Base-by-base conservation (phyloP, 2,113 vertebrate genomes). In the Cranoglanis bouderius region DNA sequence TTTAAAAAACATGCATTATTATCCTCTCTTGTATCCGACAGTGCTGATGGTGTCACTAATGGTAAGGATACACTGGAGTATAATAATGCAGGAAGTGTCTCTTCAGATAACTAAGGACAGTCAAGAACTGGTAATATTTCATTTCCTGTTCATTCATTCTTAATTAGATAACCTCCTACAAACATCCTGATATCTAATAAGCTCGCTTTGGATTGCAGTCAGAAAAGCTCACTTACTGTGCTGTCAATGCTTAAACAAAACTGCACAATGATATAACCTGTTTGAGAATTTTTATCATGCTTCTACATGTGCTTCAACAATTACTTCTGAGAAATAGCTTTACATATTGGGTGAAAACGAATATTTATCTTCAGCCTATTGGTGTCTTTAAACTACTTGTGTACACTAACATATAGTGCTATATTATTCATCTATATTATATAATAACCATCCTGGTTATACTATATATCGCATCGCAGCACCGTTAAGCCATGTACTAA, bases 121-220 rank as follows among this genome's bases (percentile, higher is more conserved):
- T n/a, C n/a, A 29, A 83, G 40, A 49, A 19, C 6, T 85, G 29
- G 3, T 51, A 43, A 51, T 72, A 13, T 55, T 51, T 38, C 7
- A 53, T 85, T 72, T 72, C 65, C 84, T 85, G 63, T 85, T 74
- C 38, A 21, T 72, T 55, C 46, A 74, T 49, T 21, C 10, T 70
- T 67, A 85, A 59, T 26, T 82, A 82, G 4, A 38, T 35, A 38
- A 38, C 43, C 13, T 51, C 10, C 13, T 80, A 51, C 26, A 80
- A n/a, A 38, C 43, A 49, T 78, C 24, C 10, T 26, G 1, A 78
- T 78, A 16, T 77, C 40, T 51, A n/a, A 51, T 16, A 78, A 49
- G 43, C 24, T 49, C 43, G 29, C 43, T 77, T 49, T 74, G 38
- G 40, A 21, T 40, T 77, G 40, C 40, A 77, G 74, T 49, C 74